A percentile compares a stretch with the other conserved stretches of the same genome.
These are phyloP conservation scores for Rhynchotus rufescens DNA, from an alignment of 2,797 vertebrate species.

Conservation along the genomic window DNA sequence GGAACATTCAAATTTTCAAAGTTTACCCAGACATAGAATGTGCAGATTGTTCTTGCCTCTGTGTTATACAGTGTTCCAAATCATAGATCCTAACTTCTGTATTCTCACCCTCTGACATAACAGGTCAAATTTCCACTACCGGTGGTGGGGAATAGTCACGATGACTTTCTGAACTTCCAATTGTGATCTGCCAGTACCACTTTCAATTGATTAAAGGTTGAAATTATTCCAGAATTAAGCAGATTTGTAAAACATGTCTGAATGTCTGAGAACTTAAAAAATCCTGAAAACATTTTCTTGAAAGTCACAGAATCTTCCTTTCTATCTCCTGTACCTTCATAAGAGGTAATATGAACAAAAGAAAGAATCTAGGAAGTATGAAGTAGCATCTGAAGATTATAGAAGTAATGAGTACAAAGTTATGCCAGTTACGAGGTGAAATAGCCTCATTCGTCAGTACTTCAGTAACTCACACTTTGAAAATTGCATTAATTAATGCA, in stretches of 20 bases:
- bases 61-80: too few relatives aligned
- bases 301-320: neutral
- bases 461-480: slow-evolving; percentile 22
- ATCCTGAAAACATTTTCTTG: neutral
- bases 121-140: neutral
- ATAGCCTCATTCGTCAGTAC: slow-evolving; percentile 36
- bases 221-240: neutral
- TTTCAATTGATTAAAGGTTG: neutral
- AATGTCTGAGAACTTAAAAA: neutral
- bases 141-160: neutral
- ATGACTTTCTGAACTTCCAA: neutral
- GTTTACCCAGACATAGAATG: neutral
- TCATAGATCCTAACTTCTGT: neutral
- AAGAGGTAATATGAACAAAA: neutral
- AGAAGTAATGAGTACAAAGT: slow-evolving; percentile 19
- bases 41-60: too few relatives aligned
- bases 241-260: neutral
- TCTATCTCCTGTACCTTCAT: neutral
- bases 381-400: slow-evolving; percentile 25
- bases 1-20: neutral
- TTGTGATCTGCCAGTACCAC: neutral
- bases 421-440: neutral
- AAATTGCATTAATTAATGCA: neutral
- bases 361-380: neutral
- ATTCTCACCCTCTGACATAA: neutral